A percentile compares a stretch with the other conserved stretches of the same genome.
These are phyloP conservation scores for Phaetusa simplex DNA, from an alignment of 2,113 vertebrate species.

Conservation along the genomic window DNA sequence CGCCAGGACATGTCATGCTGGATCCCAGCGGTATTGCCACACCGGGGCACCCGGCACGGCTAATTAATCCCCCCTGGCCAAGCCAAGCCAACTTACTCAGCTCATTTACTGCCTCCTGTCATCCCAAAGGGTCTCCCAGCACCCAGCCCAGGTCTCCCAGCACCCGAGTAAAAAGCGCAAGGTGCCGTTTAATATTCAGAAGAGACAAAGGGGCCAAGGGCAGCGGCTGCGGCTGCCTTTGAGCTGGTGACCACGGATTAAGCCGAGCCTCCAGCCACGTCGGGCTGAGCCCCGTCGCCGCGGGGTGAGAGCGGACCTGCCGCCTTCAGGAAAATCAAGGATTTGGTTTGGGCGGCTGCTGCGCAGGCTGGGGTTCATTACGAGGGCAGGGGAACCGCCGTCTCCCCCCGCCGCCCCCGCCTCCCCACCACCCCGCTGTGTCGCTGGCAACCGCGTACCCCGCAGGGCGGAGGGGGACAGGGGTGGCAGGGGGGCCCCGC, in stretches of 20 bases:
- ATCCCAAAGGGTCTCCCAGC: neutral
- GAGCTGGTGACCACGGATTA: neutral
- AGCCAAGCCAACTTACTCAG: neutral
- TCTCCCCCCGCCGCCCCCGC: neutral
- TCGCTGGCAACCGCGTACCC: fast-evolving
- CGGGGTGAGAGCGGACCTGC: neutral
- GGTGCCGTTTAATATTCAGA: neutral
- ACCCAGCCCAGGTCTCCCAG: neutral
- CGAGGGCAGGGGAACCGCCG: neutral
- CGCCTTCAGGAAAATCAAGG: neutral
- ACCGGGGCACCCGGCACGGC: fast-evolving
- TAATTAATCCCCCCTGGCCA: neutral
- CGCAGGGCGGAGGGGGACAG: neutral
- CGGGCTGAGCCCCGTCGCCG: neutral
- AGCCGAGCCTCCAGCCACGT: neutral
- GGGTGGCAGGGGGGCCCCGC: fast-evolving
- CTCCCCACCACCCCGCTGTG: fast-evolving
- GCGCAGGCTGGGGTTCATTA: neutral
- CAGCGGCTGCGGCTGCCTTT: neutral
- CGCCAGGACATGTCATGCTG: neutral
- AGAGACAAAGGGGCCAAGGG: neutral
- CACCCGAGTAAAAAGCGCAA: neutral
- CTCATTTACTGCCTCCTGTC: neutral
- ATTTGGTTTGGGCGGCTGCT: neutral
- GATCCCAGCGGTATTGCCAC: neutral